phyloP scores from a whole-genome alignment of 2,113 vertebrate genomes.

The Scatophagus argus region DNA sequence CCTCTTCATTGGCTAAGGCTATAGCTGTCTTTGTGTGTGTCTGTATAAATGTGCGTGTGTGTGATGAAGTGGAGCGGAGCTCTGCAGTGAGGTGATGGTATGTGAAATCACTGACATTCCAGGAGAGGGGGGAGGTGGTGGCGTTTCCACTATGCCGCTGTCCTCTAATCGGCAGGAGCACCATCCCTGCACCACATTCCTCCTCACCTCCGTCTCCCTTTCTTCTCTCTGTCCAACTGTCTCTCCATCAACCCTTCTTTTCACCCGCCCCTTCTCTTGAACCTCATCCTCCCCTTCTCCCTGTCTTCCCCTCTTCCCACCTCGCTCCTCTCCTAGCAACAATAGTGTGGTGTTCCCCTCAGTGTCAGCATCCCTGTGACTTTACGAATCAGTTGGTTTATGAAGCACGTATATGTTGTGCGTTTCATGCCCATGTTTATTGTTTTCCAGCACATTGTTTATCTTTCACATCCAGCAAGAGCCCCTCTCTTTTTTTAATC shows the following conservation, averaged over 20 bases:
- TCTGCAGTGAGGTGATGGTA: constrained; percentile 65
- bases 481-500: neutral
- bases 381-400: constrained; percentile 21
- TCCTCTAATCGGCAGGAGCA: constrained; percentile 52
- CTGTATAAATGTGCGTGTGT: constrained; percentile 36
- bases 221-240: constrained; percentile 37
- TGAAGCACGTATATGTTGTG: constrained; percentile 17
- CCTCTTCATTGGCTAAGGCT: constrained; percentile 31
- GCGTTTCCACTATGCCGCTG: constrained; percentile 5
- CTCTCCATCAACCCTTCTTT: constrained; percentile 38
- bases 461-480: neutral
- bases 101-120: constrained; percentile 73
- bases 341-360: constrained; percentile 37
- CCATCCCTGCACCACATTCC: constrained; percentile 34
- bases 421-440: neutral
- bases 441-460: neutral
- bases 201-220: constrained; percentile 35
- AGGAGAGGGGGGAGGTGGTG: constrained; percentile 16
- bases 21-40: constrained; percentile 20
- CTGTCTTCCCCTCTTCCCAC: constrained; percentile 15
- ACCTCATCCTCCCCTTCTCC: constrained; percentile 10
- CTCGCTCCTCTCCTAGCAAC: constrained; percentile 52
- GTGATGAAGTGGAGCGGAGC: constrained; percentile 42
- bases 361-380: constrained; percentile 35
- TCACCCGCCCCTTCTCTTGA: neutral